phyloP scores from a whole-genome alignment of 2,797 vertebrate genomes.

The Silurus aristotelis region DNA sequence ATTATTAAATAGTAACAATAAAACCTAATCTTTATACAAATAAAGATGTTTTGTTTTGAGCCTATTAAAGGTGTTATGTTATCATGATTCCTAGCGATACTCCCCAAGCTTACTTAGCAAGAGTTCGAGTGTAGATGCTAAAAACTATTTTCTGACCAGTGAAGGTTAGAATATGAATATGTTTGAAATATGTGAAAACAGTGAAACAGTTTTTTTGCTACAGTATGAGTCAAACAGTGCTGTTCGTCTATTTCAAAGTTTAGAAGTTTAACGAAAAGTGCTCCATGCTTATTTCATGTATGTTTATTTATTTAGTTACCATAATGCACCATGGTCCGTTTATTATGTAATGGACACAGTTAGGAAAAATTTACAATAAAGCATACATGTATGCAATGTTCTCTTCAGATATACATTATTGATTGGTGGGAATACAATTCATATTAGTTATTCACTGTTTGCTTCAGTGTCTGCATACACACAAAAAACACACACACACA shows the following conservation, averaged over 20 bases:
- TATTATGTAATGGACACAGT: background rate
- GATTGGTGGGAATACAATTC: background rate
- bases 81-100: background rate
- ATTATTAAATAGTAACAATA: background rate
- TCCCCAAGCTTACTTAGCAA: background rate
- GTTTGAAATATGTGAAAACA: too few relatives aligned
- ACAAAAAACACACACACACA: background rate
- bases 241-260: background rate
- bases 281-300: background rate
- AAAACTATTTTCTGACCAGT: background rate
- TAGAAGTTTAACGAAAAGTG: background rate
- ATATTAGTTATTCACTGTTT: background rate
- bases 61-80: background rate
- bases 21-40: background rate
- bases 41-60: background rate
- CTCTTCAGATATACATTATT: background rate
- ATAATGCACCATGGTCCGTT: background rate
- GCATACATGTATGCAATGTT: too few relatives aligned
- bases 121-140: background rate
- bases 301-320: too few relatives aligned
- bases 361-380: background rate
- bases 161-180: background rate
- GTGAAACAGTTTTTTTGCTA: background rate
- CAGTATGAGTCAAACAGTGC: background rate
- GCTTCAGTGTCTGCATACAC: background rate